Evolutionary conservation across 1,140 invertebrate genomes (phyloP).

Genomic region (Orius insidiosus): DNA sequence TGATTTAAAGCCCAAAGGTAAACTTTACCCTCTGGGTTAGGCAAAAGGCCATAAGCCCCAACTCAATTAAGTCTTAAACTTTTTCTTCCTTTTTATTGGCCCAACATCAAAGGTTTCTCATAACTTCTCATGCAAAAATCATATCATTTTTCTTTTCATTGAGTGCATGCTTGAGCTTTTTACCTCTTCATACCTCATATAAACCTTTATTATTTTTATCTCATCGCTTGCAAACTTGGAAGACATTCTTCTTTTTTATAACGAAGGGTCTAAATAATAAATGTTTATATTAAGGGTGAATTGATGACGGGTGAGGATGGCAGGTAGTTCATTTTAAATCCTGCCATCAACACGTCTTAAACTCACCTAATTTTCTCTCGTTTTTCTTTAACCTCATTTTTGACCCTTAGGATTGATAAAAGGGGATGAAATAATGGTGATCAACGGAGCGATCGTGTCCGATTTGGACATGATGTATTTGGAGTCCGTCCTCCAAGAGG

Average conservation of each 20-base stretch:
- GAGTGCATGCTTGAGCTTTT: too few relatives aligned
- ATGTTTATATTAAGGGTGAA: neutral
- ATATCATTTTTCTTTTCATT: too few relatives aligned
- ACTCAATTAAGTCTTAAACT: too few relatives aligned
- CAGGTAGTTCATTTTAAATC: neutral
- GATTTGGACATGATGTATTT: constrained; percentile 99
- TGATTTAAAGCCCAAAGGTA: too few relatives aligned
- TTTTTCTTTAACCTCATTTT: neutral
- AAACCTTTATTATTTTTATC: too few relatives aligned
- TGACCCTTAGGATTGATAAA: constrained; percentile 71
- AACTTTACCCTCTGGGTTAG: too few relatives aligned
- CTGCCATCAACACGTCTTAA: too few relatives aligned
- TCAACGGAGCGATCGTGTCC: constrained; percentile 92
- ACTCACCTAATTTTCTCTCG: neutral
- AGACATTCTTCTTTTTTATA: neutral
- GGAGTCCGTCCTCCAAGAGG: constrained; percentile 87
- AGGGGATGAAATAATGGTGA: constrained; percentile 95
- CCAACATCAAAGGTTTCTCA: too few relatives aligned
- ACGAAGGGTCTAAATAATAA: neutral
- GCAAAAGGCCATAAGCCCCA: too few relatives aligned
- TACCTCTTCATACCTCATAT: too few relatives aligned
- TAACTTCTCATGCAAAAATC: too few relatives aligned
- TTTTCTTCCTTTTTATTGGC: too few relatives aligned
- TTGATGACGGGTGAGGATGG: neutral
- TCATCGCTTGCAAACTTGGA: neutral